Evolutionary conservation across 2,797 vertebrate genomes (phyloP).

Genomic region (Smutsia temminckii): DNA sequence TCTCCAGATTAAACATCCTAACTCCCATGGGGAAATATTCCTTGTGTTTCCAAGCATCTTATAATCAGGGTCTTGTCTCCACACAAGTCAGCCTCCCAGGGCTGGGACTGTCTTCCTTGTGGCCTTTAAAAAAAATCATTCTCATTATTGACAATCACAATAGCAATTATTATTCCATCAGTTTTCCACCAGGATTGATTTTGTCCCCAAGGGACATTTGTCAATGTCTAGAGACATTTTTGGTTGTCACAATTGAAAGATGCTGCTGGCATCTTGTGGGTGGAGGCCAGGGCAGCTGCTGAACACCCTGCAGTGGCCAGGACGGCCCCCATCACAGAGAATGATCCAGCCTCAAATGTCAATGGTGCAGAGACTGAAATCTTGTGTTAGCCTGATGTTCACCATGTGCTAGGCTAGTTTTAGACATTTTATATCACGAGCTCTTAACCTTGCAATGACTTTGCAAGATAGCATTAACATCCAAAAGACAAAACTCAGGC

Average conservation of each 20-base stretch:
- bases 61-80: background rate
- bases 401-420: rapidly evolving
- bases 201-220: background rate
- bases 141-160: background rate
- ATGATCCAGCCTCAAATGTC: background rate
- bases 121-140: background rate
- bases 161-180: too few relatives aligned
- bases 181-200: background rate
- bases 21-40: rapidly evolving
- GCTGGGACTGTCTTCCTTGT: background rate
- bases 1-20: background rate
- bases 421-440: background rate
- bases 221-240: background rate
- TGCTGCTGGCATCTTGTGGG: background rate
- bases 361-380: background rate
- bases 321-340: background rate
- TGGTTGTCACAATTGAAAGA: background rate
- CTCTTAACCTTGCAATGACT: background rate
- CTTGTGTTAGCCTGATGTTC: rapidly evolving
- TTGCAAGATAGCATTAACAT: background rate
- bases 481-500: background rate
- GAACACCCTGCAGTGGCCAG: rapidly evolving
- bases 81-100: background rate
- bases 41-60: too few relatives aligned
- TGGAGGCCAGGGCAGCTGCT: background rate